A percentile compares a stretch with the other conserved stretches of the same genome.
phyloP scores from a whole-genome alignment of 64 coral and sea anemone genomes.

The Stylophora pistillata region DNA sequence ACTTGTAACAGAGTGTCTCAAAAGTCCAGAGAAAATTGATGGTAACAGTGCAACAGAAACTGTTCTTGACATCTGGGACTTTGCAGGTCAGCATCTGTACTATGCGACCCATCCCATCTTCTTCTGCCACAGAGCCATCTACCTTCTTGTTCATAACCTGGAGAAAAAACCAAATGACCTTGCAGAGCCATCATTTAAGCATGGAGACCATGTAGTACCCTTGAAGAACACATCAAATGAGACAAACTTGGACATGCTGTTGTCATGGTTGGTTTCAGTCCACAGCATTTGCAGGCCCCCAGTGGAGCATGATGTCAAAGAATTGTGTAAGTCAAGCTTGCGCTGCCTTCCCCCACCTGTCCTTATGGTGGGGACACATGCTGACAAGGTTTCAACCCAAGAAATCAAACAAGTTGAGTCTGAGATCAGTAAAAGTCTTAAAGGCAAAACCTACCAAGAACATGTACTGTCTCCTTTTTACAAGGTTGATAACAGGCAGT shows the following conservation, averaged over 20 bases:
- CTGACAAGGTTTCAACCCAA: not conserved
- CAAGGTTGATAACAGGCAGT: slow-evolving; percentile 40
- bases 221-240: slow-evolving; percentile 19
- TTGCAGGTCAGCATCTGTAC: slow-evolving; percentile 27
- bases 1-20: slow-evolving; percentile 14
- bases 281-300: slow-evolving; percentile 29
- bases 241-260: slow-evolving; percentile 40
- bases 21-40: not conserved
- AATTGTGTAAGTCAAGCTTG: slow-evolving; percentile 6
- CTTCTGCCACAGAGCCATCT: slow-evolving; percentile 27
- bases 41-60: not conserved
- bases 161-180: slow-evolving; percentile 9
- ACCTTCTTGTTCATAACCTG: slow-evolving; percentile 37
- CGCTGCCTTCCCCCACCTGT: slow-evolving; percentile 43
- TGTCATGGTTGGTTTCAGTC: slow-evolving; percentile 44
- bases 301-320: not conserved
- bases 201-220: not conserved
- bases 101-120: slow-evolving; percentile 35
- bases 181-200: slow-evolving; percentile 10
- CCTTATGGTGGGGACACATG: slow-evolving; percentile 46
- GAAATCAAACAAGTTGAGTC: not conserved
- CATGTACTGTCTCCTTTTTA: slow-evolving; percentile 33
- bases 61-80: slow-evolving; percentile 45
- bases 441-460: slow-evolving; percentile 11
- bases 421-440: not conserved